phyloP scores from a whole-genome alignment of 2,113 vertebrate genomes.

The Mandrillus leucophaeus region DNA sequence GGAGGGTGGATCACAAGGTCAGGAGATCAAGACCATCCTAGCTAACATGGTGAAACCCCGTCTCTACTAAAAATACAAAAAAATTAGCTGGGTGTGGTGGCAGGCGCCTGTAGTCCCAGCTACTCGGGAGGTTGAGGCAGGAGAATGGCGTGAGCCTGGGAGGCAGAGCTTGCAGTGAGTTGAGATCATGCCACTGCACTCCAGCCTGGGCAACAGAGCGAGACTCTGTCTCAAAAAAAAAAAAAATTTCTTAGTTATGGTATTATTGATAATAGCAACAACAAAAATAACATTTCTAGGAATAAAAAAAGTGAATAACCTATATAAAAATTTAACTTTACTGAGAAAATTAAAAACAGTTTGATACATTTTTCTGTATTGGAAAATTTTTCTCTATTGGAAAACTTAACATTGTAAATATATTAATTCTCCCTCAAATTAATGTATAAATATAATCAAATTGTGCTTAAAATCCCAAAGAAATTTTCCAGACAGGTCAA shows the following conservation, averaged over 20 bases:
- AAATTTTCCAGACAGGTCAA: neutral
- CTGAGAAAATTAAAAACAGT: slow-evolving; percentile 11
- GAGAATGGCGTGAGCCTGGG: too few species aligned
- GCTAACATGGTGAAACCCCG: too few species aligned
- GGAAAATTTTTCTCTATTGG: neutral
- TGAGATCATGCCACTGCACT: too few species aligned
- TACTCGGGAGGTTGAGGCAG: too few species aligned
- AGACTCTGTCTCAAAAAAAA: neutral
- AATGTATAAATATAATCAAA: neutral
- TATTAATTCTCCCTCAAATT: neutral
- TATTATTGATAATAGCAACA: neutral
- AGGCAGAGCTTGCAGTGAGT: too few species aligned
- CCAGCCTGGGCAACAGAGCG: too few species aligned
- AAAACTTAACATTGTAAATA: neutral
- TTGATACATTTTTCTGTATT: neutral
- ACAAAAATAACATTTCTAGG: neutral
- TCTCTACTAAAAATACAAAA: too few species aligned
- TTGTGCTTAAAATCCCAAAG: neutral
- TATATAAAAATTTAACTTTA: neutral
- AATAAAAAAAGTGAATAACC: neutral
- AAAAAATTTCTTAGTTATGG: neutral
- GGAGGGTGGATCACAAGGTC: too few species aligned
- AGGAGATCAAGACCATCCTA: too few species aligned
- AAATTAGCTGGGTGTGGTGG: too few species aligned
- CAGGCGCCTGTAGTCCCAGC: too few species aligned